Evolutionary conservation across 2,113 vertebrate species (phyloP).

Genomic region (Speoplatyrhinus poulsoni): DNA sequence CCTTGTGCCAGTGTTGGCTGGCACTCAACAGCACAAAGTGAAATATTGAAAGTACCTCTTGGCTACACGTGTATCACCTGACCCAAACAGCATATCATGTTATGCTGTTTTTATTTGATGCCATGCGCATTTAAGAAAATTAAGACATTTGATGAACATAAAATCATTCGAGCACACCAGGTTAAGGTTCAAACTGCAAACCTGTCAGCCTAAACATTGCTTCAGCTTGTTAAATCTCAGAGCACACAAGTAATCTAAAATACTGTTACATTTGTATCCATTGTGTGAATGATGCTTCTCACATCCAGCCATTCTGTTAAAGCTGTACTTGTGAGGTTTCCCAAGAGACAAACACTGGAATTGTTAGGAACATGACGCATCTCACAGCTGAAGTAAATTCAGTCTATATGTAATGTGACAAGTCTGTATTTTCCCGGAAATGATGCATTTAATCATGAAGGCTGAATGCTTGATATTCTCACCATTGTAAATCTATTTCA

Average conservation of each 20-base stretch:
- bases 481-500: background rate
- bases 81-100: constrained; percentile 31
- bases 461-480: background rate
- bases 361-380: constrained; percentile 12
- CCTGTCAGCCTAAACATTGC: constrained; percentile 25
- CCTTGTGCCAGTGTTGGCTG: constrained; percentile 41
- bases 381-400: constrained; percentile 4
- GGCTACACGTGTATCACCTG: constrained; percentile 31
- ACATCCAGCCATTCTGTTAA: constrained; percentile 15
- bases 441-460: background rate
- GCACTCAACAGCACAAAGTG: constrained; percentile 38
- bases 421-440: background rate
- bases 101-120: constrained; percentile 23
- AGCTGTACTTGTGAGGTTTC: constrained; percentile 2
- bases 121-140: constrained; percentile 28
- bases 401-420: background rate
- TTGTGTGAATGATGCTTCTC: constrained; percentile 31
- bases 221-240: no score
- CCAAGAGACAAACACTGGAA: constrained; percentile 6
- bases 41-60: constrained; percentile 37
- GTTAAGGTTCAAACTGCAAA: constrained; percentile 8
- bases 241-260: constrained; percentile 13
- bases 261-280: constrained; percentile 25
- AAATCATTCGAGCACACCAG: background rate
- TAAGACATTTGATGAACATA: constrained; percentile 9